Evolutionary conservation across 2,113 vertebrate species (phyloP).

Genomic region (Pseudopodoces humilis): DNA sequence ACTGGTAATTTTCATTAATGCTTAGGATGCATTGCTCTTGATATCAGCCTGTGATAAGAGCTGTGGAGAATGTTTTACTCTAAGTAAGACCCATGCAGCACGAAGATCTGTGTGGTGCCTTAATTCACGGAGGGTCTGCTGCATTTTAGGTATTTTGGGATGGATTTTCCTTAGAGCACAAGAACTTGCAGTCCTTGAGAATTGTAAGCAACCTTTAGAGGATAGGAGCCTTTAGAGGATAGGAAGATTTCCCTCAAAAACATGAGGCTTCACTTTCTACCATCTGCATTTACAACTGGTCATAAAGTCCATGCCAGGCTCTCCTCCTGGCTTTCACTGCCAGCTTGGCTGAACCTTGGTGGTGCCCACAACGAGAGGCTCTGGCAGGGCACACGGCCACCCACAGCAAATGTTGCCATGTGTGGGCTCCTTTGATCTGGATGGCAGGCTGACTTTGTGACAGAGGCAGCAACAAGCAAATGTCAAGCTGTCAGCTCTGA

Average conservation of each 20-base stretch:
- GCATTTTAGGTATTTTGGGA: not conserved
- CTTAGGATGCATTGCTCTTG: not conserved
- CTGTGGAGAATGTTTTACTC: not conserved
- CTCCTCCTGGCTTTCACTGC: not conserved
- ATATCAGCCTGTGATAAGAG: not conserved
- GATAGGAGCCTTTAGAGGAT: not conserved
- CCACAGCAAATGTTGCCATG: not conserved
- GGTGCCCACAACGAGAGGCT: not conserved
- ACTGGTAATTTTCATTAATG: not conserved
- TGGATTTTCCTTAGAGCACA: not conserved
- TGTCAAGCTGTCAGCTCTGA: not conserved
- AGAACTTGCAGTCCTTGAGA: not conserved
- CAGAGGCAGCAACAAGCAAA: not conserved
- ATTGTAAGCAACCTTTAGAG: not conserved
- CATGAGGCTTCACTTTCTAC: not conserved
- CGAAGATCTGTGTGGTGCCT: no score
- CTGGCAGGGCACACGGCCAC: not conserved
- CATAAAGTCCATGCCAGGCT: not conserved
- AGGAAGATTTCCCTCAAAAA: not conserved
- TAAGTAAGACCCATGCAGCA: not conserved
- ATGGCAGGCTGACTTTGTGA: not conserved
- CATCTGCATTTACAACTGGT: not conserved
- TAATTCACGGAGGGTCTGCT: not conserved
- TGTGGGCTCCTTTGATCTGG: conserved; percentile 9
- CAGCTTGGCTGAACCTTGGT: not conserved